These are phyloP conservation scores for Helostoma temminkii DNA, from an alignment of 2,797 vertebrate species.

Conservation along the genomic window DNA sequence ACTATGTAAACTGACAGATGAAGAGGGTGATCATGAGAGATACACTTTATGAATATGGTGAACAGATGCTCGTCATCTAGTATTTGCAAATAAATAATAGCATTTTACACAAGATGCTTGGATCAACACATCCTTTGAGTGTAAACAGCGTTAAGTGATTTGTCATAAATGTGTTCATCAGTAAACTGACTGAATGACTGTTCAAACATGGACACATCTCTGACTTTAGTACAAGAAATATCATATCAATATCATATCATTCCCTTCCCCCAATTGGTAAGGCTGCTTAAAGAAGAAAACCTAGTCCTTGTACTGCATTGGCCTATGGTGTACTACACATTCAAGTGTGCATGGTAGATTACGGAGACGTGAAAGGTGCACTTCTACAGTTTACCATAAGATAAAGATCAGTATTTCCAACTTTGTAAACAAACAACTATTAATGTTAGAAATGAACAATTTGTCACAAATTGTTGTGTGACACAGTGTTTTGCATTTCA, in stretches of 20 bases:
- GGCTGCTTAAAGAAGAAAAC: background rate
- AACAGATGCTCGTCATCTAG: slow-evolving; percentile 29
- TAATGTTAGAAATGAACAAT: too few species aligned
- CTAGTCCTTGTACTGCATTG: too few species aligned
- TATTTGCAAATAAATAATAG: slow-evolving; percentile 35
- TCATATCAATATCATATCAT: slow-evolving; percentile 34
- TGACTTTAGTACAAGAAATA: slow-evolving; percentile 39
- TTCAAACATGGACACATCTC: slow-evolving; percentile 29
- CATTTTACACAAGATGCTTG: slow-evolving; percentile 13
- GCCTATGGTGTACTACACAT: too few species aligned
- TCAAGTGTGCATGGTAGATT: too few species aligned
- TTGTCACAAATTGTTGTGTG: too few species aligned
- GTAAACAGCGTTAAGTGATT: slow-evolving; percentile 20
- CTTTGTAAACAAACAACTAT: too few species aligned
- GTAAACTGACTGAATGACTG: slow-evolving; percentile 1
- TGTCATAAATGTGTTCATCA: background rate
- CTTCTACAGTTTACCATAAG: too few species aligned
- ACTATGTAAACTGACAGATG: slow-evolving; percentile 35
- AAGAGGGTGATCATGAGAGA: slow-evolving; percentile 23
- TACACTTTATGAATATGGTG: slow-evolving; percentile 22
- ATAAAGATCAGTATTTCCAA: too few species aligned
- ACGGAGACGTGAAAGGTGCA: too few species aligned
- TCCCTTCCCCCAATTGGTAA: slow-evolving; percentile 26
- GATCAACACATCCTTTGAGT: slow-evolving; percentile 3
- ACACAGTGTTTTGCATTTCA: too few species aligned